Conservation (phyloP, 2,888 invertebrate species). For the Netelia virgata region DNA sequence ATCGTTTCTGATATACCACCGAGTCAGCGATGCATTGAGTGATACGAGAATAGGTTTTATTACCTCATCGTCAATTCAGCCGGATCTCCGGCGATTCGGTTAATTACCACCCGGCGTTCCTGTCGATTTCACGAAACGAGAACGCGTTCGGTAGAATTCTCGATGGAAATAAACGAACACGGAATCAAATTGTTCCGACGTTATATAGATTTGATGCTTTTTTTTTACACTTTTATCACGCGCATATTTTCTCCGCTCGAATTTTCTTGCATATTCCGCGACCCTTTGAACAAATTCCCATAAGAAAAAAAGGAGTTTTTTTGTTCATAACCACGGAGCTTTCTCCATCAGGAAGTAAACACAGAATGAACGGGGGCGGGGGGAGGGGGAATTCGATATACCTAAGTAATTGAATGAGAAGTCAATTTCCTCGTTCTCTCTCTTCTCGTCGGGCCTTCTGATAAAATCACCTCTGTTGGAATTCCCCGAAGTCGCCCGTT, state of each 20-base stretch:
- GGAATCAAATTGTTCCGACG: neutral
- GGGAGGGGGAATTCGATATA: constrained; percentile 40
- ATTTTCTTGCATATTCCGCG: no score
- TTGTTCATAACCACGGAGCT: no score
- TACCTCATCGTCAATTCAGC: neutral
- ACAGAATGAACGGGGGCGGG: constrained; percentile 3
- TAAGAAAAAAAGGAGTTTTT: no score
- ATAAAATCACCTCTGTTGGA: constrained; percentile 32
- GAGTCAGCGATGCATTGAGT: neutral
- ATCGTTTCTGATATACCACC: neutral
- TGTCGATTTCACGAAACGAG: neutral
- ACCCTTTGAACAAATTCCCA: no score
- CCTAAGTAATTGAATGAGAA: constrained; percentile 57
- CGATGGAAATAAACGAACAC: constrained; percentile 5
- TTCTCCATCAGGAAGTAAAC: neutral
- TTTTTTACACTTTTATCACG: no score
- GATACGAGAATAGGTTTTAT: neutral
- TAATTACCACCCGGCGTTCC: neutral
- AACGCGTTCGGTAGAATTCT: constrained; percentile 35
- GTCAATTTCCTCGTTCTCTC: constrained; percentile 34
- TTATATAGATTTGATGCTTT: no score
- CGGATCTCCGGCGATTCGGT: neutral
- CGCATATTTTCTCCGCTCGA: no score
- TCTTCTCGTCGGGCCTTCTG: neutral
- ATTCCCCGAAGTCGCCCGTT: constrained; percentile 34